Percentiles rank a stretch among this genome's conserved stretches.
These are phyloP conservation scores for Megaceryle alcyon DNA, from an alignment of 2,797 vertebrate genomes.

Conservation along the genomic window DNA sequence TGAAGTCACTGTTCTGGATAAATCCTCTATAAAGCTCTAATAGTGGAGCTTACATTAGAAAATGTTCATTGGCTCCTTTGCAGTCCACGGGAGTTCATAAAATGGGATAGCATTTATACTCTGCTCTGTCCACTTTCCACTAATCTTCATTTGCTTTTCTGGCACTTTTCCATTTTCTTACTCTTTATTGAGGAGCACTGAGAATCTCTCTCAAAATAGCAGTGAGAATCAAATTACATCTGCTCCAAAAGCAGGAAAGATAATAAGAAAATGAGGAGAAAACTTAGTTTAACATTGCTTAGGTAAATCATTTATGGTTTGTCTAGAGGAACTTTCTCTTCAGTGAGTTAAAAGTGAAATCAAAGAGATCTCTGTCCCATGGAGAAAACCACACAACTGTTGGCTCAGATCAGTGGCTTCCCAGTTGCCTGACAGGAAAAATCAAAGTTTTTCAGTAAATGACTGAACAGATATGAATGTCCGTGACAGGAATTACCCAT, in stretches of 20 bases:
- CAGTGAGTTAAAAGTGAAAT: not conserved
- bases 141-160: not conserved
- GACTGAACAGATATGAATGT: not conserved
- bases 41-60: not conserved
- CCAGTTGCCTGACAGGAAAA: not conserved
- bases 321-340: not conserved
- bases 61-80: not conserved
- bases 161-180: constrained; percentile 2
- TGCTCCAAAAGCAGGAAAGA: not conserved
- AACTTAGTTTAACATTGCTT: not conserved
- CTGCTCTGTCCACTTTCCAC: not conserved
- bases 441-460: not conserved
- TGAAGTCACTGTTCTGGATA: not conserved
- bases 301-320: not conserved
- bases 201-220: constrained; percentile 25
- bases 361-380: not conserved
- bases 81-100: not conserved
- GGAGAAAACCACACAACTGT: not conserved
- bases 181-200: constrained; percentile 1
- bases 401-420: not conserved
- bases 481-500: not conserved
- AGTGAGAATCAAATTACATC: constrained; percentile 1
- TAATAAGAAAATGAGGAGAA: not conserved
- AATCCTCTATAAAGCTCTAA: not conserved
- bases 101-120: not conserved